Evolutionary conservation across 1,140 invertebrate species (phyloP).

Genomic region (Trichonephila clavata): DNA sequence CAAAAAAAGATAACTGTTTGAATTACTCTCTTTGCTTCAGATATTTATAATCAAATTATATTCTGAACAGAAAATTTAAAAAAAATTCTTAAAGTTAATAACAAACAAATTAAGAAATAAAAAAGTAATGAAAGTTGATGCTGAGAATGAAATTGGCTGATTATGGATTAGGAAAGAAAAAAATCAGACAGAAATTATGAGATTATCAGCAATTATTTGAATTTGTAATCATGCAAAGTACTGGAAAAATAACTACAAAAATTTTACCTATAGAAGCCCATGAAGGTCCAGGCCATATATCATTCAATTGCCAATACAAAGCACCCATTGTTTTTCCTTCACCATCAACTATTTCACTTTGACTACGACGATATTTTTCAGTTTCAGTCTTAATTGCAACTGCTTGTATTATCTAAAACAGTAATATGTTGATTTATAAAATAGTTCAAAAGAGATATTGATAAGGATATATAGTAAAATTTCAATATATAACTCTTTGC

Average conservation of each 20-base stretch:
- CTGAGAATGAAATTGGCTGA: no score
- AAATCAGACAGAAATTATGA: no score
- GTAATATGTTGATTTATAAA: not conserved
- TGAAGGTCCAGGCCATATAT: conserved; percentile 98
- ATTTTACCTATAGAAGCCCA: conserved; percentile 93
- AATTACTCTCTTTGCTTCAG: no score
- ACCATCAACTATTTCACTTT: conserved; percentile 83
- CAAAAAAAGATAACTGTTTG: no score
- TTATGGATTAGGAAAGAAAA: no score
- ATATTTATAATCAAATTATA: no score
- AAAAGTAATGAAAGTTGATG: no score
- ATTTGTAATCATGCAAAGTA: no score
- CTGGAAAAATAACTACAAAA: not conserved
- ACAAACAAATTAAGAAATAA: no score
- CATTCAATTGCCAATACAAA: conserved; percentile 99
- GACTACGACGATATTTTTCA: conserved; percentile 91
- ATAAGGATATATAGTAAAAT: not conserved
- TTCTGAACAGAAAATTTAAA: no score
- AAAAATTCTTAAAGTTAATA: no score
- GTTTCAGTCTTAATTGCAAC: conserved; percentile 92
- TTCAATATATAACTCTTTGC: not conserved
- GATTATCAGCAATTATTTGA: no score
- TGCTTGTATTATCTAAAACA: conserved; percentile 86
- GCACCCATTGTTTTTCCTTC: conserved; percentile 93
- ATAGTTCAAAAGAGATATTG: not conserved